A percentile compares a stretch with the other conserved stretches of the same genome.
Conservation (phyloP, 2,113 vertebrate species). For the Silurus asotus region DNA sequence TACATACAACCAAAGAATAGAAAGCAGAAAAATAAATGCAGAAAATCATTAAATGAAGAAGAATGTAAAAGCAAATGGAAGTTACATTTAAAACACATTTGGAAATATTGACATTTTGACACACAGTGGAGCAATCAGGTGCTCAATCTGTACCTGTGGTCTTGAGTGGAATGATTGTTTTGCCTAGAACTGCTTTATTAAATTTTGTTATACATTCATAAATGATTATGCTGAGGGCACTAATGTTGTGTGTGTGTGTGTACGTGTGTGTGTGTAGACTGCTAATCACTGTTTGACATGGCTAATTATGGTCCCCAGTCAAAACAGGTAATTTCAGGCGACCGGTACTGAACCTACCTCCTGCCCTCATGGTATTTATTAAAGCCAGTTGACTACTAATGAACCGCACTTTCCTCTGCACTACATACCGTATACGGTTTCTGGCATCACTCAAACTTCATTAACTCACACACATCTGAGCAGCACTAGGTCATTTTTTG, state of each 20-base stretch:
- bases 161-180: background rate
- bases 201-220: conserved; percentile 4
- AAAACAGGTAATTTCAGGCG: conserved; percentile 26
- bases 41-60: background rate
- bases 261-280: conserved; percentile 27
- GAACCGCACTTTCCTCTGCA: conserved; percentile 7
- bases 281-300: conserved; percentile 35
- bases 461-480: conserved; percentile 3
- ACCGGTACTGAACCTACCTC: conserved; percentile 17
- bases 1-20: background rate
- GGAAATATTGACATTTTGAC: background rate
- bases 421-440: conserved; percentile 2
- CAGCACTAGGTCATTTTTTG: background rate
- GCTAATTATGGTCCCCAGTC: conserved; percentile 29
- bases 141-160: background rate
- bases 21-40: background rate
- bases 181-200: conserved; percentile 9
- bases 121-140: background rate
- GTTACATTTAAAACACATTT: background rate
- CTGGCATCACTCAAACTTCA: conserved; percentile 14
- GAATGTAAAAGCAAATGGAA: background rate
- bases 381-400: conserved; percentile 25
- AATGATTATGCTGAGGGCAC: background rate
- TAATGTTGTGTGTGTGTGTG: conserved; percentile 29
- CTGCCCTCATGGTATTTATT: conserved; percentile 29